Evolutionary conservation across 2,113 vertebrate genomes (phyloP), one percentile per base, ranked within the genome.

Genomic region (Deroptyus accipitrinus): DNA sequence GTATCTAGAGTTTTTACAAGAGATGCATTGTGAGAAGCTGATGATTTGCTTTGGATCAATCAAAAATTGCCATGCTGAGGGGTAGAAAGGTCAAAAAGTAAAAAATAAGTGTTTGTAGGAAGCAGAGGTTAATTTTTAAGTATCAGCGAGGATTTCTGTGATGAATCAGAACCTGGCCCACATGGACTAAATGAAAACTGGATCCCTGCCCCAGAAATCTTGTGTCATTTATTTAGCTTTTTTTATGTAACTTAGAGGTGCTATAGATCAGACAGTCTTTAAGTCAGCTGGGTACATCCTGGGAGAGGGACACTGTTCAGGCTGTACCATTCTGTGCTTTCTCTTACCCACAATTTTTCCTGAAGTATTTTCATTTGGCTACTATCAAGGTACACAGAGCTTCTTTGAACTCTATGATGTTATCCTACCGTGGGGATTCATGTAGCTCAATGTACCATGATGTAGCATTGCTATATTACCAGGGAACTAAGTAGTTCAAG

Each of bases 241-340:
- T 79, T 61, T 19, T 78, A n/a, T 3, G 68, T 55, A 33, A 61
- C 5, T 52, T 69, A 24, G 9, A 24, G 6, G 2, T 22, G 5
- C 13, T 10, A 6, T 9, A n/a, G 42, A 9, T 84, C 31, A 84
- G 41, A 23, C 4, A 59, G 12, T n/a, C 41, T 13, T 74, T n/a
- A 54, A 51, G 30, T 44, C 41, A 54, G 44, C 57, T 74, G 41
- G 3, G 12, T 70, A 66, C 2, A 48, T 49, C 23, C 9, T 35
- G 20, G 33, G 51, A 63, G 35, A 13, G 51, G 22, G 10, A 66
- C 4, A 11, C 19, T 31, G 6, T 1, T 0, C 5, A 27, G 11
- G 39, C 39, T 61, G 3, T 1, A 16, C 11, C 18, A 23, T 64
- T 64, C n/a, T 28, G 7, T 57, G 17, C 12, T 75, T 77, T 59